phyloP scores from a whole-genome alignment of 1,140 invertebrate genomes.

The Drosophila ercepeae region DNA sequence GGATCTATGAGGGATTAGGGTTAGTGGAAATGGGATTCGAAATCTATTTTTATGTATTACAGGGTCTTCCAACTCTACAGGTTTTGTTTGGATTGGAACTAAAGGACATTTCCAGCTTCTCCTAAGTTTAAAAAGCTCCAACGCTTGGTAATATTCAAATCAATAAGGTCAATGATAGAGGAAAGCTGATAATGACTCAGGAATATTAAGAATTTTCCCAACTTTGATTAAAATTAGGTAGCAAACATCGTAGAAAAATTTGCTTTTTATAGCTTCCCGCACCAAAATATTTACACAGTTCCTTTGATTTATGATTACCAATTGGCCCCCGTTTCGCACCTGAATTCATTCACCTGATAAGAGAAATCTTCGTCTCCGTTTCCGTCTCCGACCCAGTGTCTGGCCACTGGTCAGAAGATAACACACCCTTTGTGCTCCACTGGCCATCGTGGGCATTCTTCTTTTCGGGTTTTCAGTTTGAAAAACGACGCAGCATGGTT shows the following conservation, averaged over 20 bases:
- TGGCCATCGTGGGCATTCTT: background rate
- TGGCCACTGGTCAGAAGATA: slow-evolving; percentile 18
- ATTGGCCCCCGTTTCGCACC: slow-evolving; percentile 4
- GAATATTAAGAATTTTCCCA: too few species aligned
- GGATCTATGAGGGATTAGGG: background rate
- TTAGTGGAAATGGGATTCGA: too few species aligned
- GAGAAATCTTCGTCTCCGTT: slow-evolving; percentile 10
- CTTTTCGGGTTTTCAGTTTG: slow-evolving; percentile 15
- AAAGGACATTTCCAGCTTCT: too few species aligned
- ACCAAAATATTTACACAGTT: slow-evolving; percentile 6
- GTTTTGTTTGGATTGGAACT: too few species aligned
- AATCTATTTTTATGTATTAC: too few species aligned
- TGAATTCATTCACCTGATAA: slow-evolving; percentile 22
- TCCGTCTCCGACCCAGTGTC: background rate
- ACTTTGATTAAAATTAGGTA: too few species aligned
- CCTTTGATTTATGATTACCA: slow-evolving; percentile 16
- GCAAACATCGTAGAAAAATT: too few species aligned
- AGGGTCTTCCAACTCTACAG: too few species aligned
- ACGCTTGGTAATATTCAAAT: too few species aligned
- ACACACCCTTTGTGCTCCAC: slow-evolving; percentile 9
- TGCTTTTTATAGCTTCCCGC: background rate
- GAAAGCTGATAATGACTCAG: too few species aligned
- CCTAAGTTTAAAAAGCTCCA: too few species aligned
- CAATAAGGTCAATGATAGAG: too few species aligned
- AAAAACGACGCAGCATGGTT: slow-evolving; percentile 25